Conservation (phyloP, 2,888 invertebrate genomes). For the Actias luna region DNA sequence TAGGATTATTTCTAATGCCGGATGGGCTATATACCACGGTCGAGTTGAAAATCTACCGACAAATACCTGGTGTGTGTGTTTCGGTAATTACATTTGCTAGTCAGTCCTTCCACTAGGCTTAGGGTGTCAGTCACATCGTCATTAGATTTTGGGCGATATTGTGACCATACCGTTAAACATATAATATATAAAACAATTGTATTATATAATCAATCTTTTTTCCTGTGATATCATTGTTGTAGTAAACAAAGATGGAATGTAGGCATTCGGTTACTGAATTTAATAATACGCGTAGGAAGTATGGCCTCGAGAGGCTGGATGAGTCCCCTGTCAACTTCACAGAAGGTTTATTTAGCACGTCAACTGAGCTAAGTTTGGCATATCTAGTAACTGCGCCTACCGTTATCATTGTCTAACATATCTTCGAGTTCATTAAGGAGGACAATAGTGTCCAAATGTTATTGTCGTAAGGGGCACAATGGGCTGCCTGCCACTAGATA, state of each 20-base stretch:
- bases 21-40: too few species aligned
- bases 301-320: neutral
- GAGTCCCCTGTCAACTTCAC: neutral
- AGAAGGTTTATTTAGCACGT: neutral
- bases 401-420: conserved; percentile 15
- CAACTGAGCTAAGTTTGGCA: neutral
- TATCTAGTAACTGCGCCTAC: neutral
- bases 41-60: too few species aligned
- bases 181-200: too few species aligned
- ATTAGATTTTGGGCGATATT: too few species aligned
- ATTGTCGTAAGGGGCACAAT: conserved; percentile 47
- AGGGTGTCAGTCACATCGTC: too few species aligned
- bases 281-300: neutral
- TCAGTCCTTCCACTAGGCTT: too few species aligned
- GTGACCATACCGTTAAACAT: too few species aligned
- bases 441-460: conserved; percentile 51
- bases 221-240: too few species aligned
- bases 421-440: conserved; percentile 25
- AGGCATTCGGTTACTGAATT: neutral
- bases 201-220: too few species aligned
- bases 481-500: conserved; percentile 13
- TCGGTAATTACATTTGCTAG: too few species aligned
- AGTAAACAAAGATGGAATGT: neutral
- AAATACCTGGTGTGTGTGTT: too few species aligned
- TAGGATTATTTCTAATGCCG: too few species aligned